Evolutionary conservation across 2,888 invertebrate genomes (phyloP), one percentile per base, ranked within the genome.

Genomic region (Pristionchus exspectatus): DNA sequence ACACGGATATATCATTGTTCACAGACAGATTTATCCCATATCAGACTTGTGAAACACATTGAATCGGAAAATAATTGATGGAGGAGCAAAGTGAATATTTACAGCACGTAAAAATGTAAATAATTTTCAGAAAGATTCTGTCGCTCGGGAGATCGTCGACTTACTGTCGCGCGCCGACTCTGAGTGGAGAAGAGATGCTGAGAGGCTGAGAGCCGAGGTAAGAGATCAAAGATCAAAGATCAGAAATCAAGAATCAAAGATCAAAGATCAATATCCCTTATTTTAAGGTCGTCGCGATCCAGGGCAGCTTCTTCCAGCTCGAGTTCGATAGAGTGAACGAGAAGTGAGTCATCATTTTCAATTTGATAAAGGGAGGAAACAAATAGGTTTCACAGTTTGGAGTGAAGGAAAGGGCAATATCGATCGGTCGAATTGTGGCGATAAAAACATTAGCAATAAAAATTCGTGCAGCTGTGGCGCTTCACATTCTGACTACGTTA

Each of bases 271-370:
- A 66, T 24, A 18, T 3, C 18, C 63, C 24, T 2, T 16, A 9
- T 7, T 87, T 38, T 21, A 74, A 90, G 89, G 91, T 93, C 87
- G 93, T 90, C 89, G 92, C 92, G 90, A 93, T 93, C 90, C 92
- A 93, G 85, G 93, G 92, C 88, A 93, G 92, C 91, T 94, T 94
- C 91, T 94, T 94, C 93, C 93, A 93, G 90, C 89, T 92, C 33
- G 94, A 94, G 89, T 92, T 92, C 83, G 94, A 94, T 88, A 89
- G 94, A 87, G 91, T 94, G 89, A 91, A 93, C 90, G 94, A 94
- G 89, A 94, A 94, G 94, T 94, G 72, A 69, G 92, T 72, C 24
- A 27, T 56, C 4, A 44, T 33, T 33, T 4, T 27, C 24, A 63
- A 9, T 72, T 72, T 33, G 4, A 66, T 2, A 66, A 30, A 24